A percentile compares a stretch with the other conserved stretches of the same genome.
phyloP scores from a whole-genome alignment of 2,888 invertebrate genomes.

The Tetanocera ferruginea region DNA sequence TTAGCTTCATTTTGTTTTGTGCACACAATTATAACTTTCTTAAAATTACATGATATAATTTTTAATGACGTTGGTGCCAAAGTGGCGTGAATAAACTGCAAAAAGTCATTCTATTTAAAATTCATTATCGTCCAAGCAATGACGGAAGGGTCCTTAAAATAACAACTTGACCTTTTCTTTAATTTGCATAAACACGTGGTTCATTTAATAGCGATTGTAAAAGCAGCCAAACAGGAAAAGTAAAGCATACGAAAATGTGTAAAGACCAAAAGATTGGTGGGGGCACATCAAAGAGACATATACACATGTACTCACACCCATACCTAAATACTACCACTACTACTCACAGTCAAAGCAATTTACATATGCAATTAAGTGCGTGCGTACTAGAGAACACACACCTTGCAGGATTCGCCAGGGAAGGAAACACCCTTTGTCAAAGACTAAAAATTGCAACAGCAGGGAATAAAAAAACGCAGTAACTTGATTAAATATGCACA shows the following conservation, averaged over 20 bases:
- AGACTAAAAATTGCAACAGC: neutral
- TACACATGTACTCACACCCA: neutral
- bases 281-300: neutral
- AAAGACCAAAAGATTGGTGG: neutral
- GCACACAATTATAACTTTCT: too few species aligned
- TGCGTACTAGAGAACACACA: neutral
- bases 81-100: too few species aligned
- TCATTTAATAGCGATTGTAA: constrained; percentile 33
- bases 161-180: constrained; percentile 37
- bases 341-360: constrained; percentile 46
- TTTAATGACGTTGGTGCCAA: too few species aligned
- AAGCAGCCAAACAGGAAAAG: neutral
- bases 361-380: constrained; percentile 53
- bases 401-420: neutral
- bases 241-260: neutral
- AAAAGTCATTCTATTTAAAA: constrained; percentile 2
- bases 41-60: too few species aligned
- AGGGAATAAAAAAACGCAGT: neutral
- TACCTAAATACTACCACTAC: neutral
- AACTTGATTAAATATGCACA: constrained; percentile 2
- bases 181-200: constrained; percentile 39
- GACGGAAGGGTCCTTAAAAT: neutral
- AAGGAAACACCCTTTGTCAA: neutral
- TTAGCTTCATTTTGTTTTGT: too few species aligned
- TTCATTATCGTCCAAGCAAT: constrained; percentile 3